phyloP scores from a whole-genome alignment of 2,113 vertebrate genomes.

The Paradoxurus hermaphroditus region DNA sequence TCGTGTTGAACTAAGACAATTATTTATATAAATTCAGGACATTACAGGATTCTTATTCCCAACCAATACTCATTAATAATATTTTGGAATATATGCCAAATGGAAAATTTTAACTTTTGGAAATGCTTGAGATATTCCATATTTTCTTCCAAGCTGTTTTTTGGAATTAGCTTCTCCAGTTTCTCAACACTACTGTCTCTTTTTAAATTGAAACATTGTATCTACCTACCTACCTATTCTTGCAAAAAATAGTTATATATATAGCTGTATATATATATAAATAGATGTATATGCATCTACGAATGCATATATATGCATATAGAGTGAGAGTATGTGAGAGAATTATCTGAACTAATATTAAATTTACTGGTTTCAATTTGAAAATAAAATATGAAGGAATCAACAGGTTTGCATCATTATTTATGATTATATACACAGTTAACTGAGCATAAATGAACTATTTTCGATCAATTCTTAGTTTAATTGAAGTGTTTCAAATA shows the following conservation, averaged over 20 bases:
- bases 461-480: background rate
- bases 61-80: background rate
- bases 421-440: background rate
- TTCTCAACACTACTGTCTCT: background rate
- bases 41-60: background rate
- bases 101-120: background rate
- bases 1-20: background rate
- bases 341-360: background rate
- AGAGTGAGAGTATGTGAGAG: background rate
- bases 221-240: background rate
- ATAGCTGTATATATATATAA: no score
- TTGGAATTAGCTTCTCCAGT: background rate
- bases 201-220: background rate
- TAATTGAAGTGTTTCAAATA: background rate
- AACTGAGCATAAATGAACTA: background rate
- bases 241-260: background rate
- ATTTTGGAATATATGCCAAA: background rate
- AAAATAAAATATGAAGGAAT: background rate
- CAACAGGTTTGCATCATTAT: background rate
- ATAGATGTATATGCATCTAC: no score
- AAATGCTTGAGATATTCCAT: background rate
- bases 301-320: no score
- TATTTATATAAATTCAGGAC: background rate
- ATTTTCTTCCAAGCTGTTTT: background rate
- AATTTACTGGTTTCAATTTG: background rate